Evolutionary conservation across 2,888 invertebrate genomes (phyloP).

Genomic region (Aphodius granarius): DNA sequence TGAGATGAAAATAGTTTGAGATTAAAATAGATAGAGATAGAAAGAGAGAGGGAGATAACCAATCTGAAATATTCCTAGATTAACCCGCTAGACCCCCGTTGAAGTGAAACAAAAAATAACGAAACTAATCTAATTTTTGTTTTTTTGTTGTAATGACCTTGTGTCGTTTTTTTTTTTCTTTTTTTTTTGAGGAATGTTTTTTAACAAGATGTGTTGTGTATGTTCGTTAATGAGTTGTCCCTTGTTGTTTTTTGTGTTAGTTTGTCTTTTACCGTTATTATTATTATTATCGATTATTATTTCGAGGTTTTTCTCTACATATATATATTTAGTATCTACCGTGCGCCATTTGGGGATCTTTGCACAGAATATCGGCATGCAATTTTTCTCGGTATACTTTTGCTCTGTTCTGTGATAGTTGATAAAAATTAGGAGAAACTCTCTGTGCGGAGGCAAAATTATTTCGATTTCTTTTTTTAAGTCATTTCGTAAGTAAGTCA

Average conservation of each 20-base stretch:
- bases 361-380: neutral
- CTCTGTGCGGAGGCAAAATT: neutral
- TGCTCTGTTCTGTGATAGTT: neutral
- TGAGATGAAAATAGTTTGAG: neutral
- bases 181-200: constrained; percentile 45
- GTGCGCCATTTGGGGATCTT: neutral
- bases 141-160: constrained; percentile 13
- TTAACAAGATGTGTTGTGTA: constrained; percentile 47
- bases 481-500: too few species aligned
- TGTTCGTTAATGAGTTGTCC: constrained; percentile 47
- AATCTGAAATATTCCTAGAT: constrained; percentile 1
- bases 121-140: constrained; percentile 18
- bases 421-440: neutral
- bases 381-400: neutral
- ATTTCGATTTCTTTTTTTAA: neutral
- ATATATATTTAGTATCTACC: constrained; percentile 6
- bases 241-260: constrained; percentile 52
- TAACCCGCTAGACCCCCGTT: constrained; percentile 2
- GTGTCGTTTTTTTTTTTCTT: constrained; percentile 35
- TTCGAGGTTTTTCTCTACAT: constrained; percentile 25
- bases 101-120: constrained; percentile 21
- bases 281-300: constrained; percentile 35
- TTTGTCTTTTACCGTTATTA: constrained; percentile 43
- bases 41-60: neutral
- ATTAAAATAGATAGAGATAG: neutral